Evolutionary conservation across 2,888 invertebrate genomes (phyloP).

Genomic region (Drosophila cyrtoloma): DNA sequence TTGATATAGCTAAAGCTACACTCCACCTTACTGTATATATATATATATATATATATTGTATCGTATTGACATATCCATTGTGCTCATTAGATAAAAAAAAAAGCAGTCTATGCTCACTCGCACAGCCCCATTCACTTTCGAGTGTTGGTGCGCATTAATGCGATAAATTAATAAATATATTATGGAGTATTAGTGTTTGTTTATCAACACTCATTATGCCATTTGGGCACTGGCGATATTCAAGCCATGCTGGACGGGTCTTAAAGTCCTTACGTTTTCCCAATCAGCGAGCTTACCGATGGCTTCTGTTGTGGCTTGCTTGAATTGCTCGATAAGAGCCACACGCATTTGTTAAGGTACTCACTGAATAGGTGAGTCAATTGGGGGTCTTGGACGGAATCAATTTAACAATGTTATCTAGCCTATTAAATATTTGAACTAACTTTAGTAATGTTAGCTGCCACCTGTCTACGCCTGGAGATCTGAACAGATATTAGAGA

Average conservation of each 20-base stretch:
- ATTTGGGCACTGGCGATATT: conserved; percentile 2
- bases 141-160: conserved; percentile 63
- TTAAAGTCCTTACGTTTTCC: conserved; percentile 8
- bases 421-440: conserved; percentile 12
- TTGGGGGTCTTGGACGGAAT: not conserved
- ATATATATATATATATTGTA: too few relatives aligned
- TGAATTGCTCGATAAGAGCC: not conserved
- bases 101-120: not conserved
- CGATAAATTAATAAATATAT: conserved; percentile 67
- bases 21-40: not conserved
- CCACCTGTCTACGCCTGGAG: conserved; percentile 6
- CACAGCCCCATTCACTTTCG: conserved; percentile 5
- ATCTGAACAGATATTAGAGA: conserved; percentile 10
- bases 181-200: conserved; percentile 53
- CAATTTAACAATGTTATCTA: conserved; percentile 8
- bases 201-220: conserved; percentile 31
- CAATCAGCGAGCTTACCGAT: not conserved
- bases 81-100: not conserved
- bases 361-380: not conserved
- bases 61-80: not conserved
- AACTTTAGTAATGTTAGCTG: not conserved
- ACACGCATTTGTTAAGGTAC: not conserved
- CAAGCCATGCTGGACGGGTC: not conserved
- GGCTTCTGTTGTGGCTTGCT: not conserved
- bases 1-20: not conserved